Conservation (phyloP, 2,797 vertebrate species). For the Linurgus olivaceus region DNA sequence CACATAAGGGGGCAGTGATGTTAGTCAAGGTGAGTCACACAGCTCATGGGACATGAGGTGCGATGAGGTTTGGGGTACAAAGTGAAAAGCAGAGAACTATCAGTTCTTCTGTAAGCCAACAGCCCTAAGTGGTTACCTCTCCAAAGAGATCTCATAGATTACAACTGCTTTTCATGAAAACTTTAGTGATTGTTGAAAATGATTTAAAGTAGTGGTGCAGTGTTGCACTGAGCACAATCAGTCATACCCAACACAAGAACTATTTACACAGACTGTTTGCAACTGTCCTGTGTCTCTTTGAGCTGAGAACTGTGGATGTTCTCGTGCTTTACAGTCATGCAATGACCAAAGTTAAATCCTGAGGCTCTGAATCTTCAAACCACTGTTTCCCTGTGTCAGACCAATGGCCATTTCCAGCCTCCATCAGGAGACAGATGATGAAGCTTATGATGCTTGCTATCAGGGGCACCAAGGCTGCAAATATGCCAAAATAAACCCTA, state of each 20-base stretch:
- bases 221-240: background rate
- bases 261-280: accelerated
- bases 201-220: accelerated
- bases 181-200: background rate
- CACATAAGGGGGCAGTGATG: background rate
- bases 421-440: background rate
- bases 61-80: background rate
- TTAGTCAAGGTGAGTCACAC: background rate
- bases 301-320: background rate
- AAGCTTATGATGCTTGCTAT: background rate
- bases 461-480: background rate
- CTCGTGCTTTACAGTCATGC: background rate
- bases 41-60: background rate
- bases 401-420: background rate
- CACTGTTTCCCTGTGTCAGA: background rate
- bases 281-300: background rate
- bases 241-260: background rate
- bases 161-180: background rate
- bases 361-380: background rate
- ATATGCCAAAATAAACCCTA: background rate
- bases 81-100: background rate
- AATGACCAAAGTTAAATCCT: background rate
- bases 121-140: background rate
- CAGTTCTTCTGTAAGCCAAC: background rate
- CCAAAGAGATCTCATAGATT: background rate